Conservation (phyloP, 2,113 vertebrate genomes). For the Podarcis cretensis region DNA sequence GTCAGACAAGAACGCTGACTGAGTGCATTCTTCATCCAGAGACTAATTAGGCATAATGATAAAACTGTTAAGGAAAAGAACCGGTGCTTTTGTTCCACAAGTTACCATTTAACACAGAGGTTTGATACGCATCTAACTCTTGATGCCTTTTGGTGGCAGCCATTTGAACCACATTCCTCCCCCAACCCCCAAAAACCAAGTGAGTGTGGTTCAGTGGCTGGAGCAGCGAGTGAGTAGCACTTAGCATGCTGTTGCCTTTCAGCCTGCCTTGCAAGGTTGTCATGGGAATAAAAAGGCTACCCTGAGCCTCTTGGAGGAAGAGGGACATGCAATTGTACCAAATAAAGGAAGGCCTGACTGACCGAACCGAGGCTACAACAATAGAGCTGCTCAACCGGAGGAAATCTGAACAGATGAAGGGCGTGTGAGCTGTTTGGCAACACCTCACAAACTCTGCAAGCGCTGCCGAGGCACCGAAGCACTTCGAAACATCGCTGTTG, state of each 20-base stretch:
- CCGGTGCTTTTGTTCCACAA: constrained; percentile 24
- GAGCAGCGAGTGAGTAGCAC: too few species aligned
- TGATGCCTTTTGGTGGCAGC: background rate
- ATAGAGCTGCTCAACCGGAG: background rate
- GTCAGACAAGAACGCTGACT: background rate
- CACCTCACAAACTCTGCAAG: constrained; percentile 50
- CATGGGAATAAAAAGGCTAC: background rate
- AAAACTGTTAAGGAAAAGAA: constrained; percentile 42
- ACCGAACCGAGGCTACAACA: background rate
- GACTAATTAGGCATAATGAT: constrained; percentile 34
- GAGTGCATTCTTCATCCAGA: constrained; percentile 20
- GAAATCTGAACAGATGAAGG: background rate
- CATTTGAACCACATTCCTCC: background rate
- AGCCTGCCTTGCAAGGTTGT: background rate
- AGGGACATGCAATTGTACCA: background rate
- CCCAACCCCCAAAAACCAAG: background rate
- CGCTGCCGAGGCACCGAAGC: constrained; percentile 34
- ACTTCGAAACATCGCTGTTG: constrained; percentile 62
- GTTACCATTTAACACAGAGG: constrained; percentile 15
- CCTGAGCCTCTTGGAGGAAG: background rate
- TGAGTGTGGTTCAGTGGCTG: background rate
- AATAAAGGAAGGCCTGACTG: background rate
- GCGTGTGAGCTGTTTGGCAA: constrained; percentile 22
- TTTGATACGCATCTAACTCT: background rate
- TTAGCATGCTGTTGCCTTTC: background rate